phyloP scores from a whole-genome alignment of 1,140 invertebrate genomes.

The roundworm (Caenorhabditis elegans) region WBcel235 BX284602.5:5975001-5975500 shows the following conservation, averaged over 20 bases:
- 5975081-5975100: too few species aligned
- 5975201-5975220: neutral
- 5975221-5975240: neutral
- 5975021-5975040: neutral
- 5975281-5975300: neutral
- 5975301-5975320: neutral
- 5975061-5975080: neutral
- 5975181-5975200: neutral
- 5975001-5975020: neutral
- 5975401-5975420: too few species aligned
- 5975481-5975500: too few species aligned
- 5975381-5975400: too few species aligned
- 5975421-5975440: too few species aligned
- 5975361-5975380: too few species aligned
- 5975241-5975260: neutral
- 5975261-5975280: neutral
- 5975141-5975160: neutral
- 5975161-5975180: neutral
- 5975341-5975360: neutral
- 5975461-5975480: too few species aligned
- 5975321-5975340: neutral
- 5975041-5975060: too few species aligned
- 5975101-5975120: neutral
- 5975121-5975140: neutral
- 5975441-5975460: too few species aligned